phyloP scores from a whole-genome alignment of 2,797 vertebrate genomes.

The Linurgus olivaceus region DNA sequence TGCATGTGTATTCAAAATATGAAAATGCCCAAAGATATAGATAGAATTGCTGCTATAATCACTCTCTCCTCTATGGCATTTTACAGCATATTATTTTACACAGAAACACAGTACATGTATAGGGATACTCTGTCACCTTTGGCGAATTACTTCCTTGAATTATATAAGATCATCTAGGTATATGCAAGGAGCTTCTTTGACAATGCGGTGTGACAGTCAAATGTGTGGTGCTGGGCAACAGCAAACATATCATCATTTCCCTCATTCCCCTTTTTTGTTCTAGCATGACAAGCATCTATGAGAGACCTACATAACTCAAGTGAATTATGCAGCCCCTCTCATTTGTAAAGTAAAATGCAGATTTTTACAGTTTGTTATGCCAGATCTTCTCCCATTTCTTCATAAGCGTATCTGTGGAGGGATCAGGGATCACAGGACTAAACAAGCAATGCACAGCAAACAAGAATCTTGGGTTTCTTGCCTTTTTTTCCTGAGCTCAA shows the following conservation, averaged over 20 bases:
- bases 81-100: slow-evolving; percentile 40
- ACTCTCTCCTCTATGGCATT: slow-evolving; percentile 13
- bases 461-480: slow-evolving; percentile 12
- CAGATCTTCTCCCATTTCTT: slow-evolving; percentile 38
- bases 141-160: slow-evolving; percentile 58
- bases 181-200: background rate
- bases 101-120: background rate
- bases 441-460: slow-evolving; percentile 28
- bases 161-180: slow-evolving; percentile 29
- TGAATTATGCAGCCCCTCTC: slow-evolving; percentile 60
- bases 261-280: background rate
- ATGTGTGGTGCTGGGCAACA: background rate
- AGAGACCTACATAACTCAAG: slow-evolving; percentile 55
- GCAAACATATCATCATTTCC: background rate
- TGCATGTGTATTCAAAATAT: slow-evolving; percentile 54
- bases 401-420: background rate
- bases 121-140: slow-evolving; percentile 31
- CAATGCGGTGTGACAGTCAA: background rate
- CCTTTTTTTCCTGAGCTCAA: slow-evolving; percentile 15
- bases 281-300: slow-evolving; percentile 45
- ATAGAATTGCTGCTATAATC: slow-evolving; percentile 25
- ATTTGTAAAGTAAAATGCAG: slow-evolving; percentile 69
- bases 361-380: slow-evolving; percentile 34
- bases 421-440: slow-evolving; percentile 51
- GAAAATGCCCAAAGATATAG: slow-evolving; percentile 37